phyloP scores from a whole-genome alignment of 1,140 invertebrate species.

The Hylyphantes graminicola region DNA sequence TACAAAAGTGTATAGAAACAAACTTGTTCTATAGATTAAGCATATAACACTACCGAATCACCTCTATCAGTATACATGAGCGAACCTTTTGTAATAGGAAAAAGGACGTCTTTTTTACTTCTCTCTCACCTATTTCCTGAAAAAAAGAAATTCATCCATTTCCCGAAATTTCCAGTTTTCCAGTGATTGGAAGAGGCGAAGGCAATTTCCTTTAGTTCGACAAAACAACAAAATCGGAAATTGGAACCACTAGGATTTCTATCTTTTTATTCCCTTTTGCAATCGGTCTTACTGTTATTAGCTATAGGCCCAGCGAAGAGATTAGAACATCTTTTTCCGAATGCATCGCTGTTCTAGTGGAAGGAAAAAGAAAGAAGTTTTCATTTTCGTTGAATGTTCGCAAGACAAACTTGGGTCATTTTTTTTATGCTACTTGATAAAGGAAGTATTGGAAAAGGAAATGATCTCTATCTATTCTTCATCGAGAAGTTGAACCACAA shows the following conservation, averaged over 20 bases:
- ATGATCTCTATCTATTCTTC: too few relatives aligned
- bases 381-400: too few relatives aligned
- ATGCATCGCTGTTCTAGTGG: neutral
- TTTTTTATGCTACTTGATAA: too few relatives aligned
- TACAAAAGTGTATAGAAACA: too few relatives aligned
- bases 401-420: too few relatives aligned
- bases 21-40: too few relatives aligned
- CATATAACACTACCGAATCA: too few relatives aligned
- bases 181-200: neutral
- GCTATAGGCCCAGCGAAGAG: neutral
- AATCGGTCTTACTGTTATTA: neutral
- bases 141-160: slow-evolving; percentile 35
- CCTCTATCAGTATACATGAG: too few relatives aligned
- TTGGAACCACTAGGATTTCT: neutral
- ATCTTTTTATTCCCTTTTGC: neutral
- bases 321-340: neutral
- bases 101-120: neutral
- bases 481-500: too few relatives aligned
- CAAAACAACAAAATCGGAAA: slow-evolving; percentile 31
- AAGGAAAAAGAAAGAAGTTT: slow-evolving; percentile 21
- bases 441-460: too few relatives aligned
- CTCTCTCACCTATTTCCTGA: slow-evolving; percentile 27
- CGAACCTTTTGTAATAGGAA: too few relatives aligned
- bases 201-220: slow-evolving; percentile 26
- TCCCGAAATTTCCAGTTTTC: neutral